Conservation (phyloP, 1,140 invertebrate genomes). For the Achroia grisella region DNA sequence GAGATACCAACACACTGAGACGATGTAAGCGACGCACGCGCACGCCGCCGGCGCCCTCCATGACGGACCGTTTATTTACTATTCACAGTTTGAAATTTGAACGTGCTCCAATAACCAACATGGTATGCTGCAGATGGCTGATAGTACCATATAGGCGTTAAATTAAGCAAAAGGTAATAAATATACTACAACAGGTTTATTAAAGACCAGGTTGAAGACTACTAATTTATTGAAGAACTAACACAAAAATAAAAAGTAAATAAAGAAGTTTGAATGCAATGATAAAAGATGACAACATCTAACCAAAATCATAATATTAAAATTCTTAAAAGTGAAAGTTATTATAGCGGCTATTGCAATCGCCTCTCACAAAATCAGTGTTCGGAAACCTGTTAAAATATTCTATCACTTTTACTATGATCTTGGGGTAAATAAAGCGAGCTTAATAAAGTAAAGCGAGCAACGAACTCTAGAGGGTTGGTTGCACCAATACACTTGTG, state of each 20-base stretch:
- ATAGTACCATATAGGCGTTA: constrained; percentile 1
- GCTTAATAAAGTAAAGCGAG: constrained; percentile 25
- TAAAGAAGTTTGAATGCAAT: neutral
- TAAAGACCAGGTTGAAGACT: too few species aligned
- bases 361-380: constrained; percentile 16
- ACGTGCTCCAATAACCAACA: constrained; percentile 58
- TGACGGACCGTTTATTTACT: constrained; percentile 60
- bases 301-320: constrained; percentile 9
- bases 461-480: constrained; percentile 43
- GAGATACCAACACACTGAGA: constrained; percentile 49
- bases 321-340: constrained; percentile 40
- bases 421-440: too few species aligned
- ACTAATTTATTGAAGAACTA: too few species aligned
- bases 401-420: constrained; percentile 17
- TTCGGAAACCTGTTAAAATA: constrained; percentile 33
- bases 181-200: too few species aligned
- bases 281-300: neutral
- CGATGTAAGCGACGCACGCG: constrained; percentile 45
- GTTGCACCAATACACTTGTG: constrained; percentile 45
- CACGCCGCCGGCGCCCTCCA: constrained; percentile 37
- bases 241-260: constrained; percentile 4
- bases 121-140: constrained; percentile 29
- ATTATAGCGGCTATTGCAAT: constrained; percentile 16
- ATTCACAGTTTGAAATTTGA: constrained; percentile 62
- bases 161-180: neutral